Base-by-base conservation (phyloP, 1,140 invertebrate species). In the Acyrthosiphon pisum region DNA sequence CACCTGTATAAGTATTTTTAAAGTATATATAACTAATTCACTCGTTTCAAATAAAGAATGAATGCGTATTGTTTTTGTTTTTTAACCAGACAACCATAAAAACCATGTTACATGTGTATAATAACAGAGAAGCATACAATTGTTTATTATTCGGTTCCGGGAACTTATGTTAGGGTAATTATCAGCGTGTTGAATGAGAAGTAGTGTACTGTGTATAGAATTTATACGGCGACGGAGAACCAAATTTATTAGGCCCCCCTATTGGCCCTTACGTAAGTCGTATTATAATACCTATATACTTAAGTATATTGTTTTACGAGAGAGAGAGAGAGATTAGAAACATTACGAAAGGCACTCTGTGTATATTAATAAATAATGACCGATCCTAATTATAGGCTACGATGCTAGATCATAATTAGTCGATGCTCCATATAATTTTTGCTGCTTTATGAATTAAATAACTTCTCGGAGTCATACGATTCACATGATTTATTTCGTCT, bases 1-100 rank as follows among this genome's bases (percentile, higher is more conserved):
- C 91, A 84, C 76, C 91, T 84, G 91, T 92, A 76, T n/a, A 53
- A 91, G 44, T 84, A 76, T 81, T 41, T 83, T 92, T 84, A 83
- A 76, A 53, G 91, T 53, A 35, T 46, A 41, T 26, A 26, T 48
- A 46, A 46, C 26, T 81, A 44, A 81, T 91, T 81, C 30, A 53
- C 41, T 53, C 23, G 46, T 50, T 50, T 30, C 37, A 83, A 35
- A 50, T 83, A 37, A 81, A 84, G 22, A 53, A 84, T 30, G 37
- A 81, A 11, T 23, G 76, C 14, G 23, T 92, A 50, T 92, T 92
- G 60, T 84, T 37, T 92, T 50, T 48, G 35, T 92, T 92, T 76
- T 81, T 41, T 44, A 46, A 91, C 90, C 30, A 84, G 46, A 14
- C 76, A 35, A 81, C 20, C 41, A 91, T 48, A 81, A 81, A 92